Evolutionary conservation across 2,888 invertebrate species (phyloP), one percentile per base, ranked within the genome.

Genomic region (Brenthis ino): DNA sequence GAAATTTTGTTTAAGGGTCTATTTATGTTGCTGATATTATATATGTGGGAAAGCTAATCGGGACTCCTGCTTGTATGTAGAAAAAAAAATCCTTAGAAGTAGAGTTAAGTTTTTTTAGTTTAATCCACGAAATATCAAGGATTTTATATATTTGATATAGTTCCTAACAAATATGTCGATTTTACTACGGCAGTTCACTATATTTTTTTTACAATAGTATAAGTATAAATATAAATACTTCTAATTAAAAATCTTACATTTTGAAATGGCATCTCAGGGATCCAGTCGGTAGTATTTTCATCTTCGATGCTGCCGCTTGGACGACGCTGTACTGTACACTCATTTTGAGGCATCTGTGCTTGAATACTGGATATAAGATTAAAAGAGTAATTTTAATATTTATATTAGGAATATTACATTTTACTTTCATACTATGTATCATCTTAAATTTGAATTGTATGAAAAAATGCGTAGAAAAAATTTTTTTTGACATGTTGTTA

Each of bases 211-310:
- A 51, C 1, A 6, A 51, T 51, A 51, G 16, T 51, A 6, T 51
- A 24, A 51, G 16, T 51, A 6, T 51, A 24, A 24, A 24, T 24
- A 24, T 8, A 20, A 20, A 1, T 20, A 51, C 16, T 14, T 16
- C 1, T 51, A 14, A 13, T n/a, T 53, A 6, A 60, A 37, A 4
- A 50, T 6, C 93, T 88, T 93, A 98, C 98, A 89, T 97, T 97
- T 91, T 96, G 96, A 84, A 98, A 98, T 1, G 98, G 98, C 85
- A 98, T 97, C 91, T 98, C 98, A 0, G 98, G 97, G 28, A 95
- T 97, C 97, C 98, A 98, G 79, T 97, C 97, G 0, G 96, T 95
- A 0, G 95, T 95, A 68, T 95, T 94, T 77, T 97, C 97, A 54
- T 97, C 97, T 37, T 97, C 97, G 1, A 95, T 93, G 67, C 94